Base-by-base conservation (phyloP, 2,113 vertebrate genomes). In the Anas platyrhynchos region DNA sequence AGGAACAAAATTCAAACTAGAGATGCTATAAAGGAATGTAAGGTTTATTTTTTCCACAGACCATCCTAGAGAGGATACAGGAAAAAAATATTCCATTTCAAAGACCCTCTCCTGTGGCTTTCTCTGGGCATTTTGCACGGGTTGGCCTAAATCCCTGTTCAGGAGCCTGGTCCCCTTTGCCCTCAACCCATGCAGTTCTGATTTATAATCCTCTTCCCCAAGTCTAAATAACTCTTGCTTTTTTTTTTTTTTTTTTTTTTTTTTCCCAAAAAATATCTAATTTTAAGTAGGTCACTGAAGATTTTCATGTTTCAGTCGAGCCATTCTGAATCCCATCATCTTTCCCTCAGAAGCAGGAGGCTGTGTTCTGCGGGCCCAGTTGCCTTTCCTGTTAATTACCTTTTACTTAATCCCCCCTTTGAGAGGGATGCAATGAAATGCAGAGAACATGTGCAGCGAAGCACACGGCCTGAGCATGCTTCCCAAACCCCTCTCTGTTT, bases 1-100 rank as follows among this genome's bases (percentile, higher is more conserved):
- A 82, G 73, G 69, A 91, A 56, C 77, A 72, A 67, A 36, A 62
- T 25, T n/a, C 36, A 55, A 29, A 44, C 27, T 61, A 52, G 58
- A 84, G 50, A 44, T 32, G 65, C 88, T 1, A 1, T 54, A 52
- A 26, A 82, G 66, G 29, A 56, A 68, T 1, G 0, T 0, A 26
- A 69, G 48, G 11, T 96, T 97, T 96, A 95, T 96, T 97, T 84
- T 78, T 78, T 50, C 62, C 26, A 72, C 72, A 92, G 66, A 76
- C 26, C 1, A 8, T 4, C 32, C 36, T 25, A 36, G 44, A 44
- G 76, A 52, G n/a, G 44, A 22, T 38, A 67, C 2, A 13, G 8
- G 66, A 22, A 41, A 29, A 58, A 43, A 29, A 1, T 11, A 26
- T 16, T 20, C 15, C 0, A 0, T 4, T 81, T 71, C 54, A 16